A percentile compares a stretch with the other conserved stretches of the same genome.
phyloP scores from a whole-genome alignment of 2,888 invertebrate genomes.

The Auanema freiburgensis region DNA sequence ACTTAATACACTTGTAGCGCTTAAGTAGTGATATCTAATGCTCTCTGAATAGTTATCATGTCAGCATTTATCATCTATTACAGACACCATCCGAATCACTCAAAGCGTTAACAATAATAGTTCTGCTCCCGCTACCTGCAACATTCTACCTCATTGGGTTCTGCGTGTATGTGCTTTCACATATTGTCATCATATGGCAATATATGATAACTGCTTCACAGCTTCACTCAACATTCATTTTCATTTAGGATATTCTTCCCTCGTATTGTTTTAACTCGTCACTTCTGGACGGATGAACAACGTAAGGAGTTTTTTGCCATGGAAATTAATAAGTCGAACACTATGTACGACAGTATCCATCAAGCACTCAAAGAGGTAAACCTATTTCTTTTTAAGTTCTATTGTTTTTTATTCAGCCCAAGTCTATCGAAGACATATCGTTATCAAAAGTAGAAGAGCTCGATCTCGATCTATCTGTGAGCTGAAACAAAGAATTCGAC shows the following conservation, averaged over 20 bases:
- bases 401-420: slow-evolving; percentile 11
- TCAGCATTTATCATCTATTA: slow-evolving; percentile 16
- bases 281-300: slow-evolving; percentile 58
- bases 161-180: background rate
- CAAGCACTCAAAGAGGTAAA: slow-evolving; percentile 3
- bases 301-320: slow-evolving; percentile 45
- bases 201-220: background rate
- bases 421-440: slow-evolving; percentile 14
- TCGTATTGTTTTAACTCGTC: slow-evolving; percentile 55
- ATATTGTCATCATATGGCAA: background rate
- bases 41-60: background rate
- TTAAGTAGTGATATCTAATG: background rate
- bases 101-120: slow-evolving; percentile 46
- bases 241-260: slow-evolving; percentile 56
- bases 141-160: slow-evolving; percentile 52
- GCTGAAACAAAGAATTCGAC: background rate
- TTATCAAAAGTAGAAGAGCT: slow-evolving; percentile 18
- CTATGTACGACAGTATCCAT: too few species aligned
- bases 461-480: background rate
- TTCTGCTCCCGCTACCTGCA: slow-evolving; percentile 52
- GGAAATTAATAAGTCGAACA: slow-evolving; percentile 27
- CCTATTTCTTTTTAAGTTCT: background rate
- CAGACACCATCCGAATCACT: slow-evolving; percentile 53
- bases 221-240: slow-evolving; percentile 19
- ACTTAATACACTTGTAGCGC: background rate